Evolutionary conservation across 1,140 invertebrate species (phyloP), one percentile per base, ranked within the genome.

Genomic region (Pemphigus obesinymphae): DNA sequence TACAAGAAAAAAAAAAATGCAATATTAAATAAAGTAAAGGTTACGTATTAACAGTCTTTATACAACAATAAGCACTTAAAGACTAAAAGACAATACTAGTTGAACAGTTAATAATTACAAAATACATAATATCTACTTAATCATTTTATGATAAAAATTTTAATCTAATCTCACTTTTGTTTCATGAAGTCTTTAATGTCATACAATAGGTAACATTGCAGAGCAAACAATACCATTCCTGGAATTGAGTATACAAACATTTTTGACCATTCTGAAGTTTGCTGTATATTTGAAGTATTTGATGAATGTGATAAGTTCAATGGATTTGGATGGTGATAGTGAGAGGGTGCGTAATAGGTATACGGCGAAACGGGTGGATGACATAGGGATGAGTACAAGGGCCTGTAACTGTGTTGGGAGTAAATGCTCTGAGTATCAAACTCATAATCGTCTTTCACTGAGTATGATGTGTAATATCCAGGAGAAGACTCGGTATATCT

Each of bases 141-240:
- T 68, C 31, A 43, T 23, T 23, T 68, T 48, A 50, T 13, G 17
- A 50, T 73, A 31, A 73, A 45, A 45, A 58, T 55, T 37, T 55
- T 37, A 55, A 76, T 15, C 20, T 76, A 76, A 58, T 80, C 34
- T 80, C 76, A 80, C 76, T 80, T 80, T 63, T 80, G 55, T 80
- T 80, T 80, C 53, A 80, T 61, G 8, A 31, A 80, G 76, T 80
- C 76, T 80, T 80, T 80, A 43, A 80, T 61, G 55, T 80, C 76
- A 10, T 80, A 43, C 23, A 80, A 43, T 2, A 80, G 23, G 23
- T 80, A 80, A 61, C 76, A 80, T 17, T 80, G 76, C 7, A 80
- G 37, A 29, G 7, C 15, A 20, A 80, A 40, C 17, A 80, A 61
- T 61, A 80, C 26, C 8, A 80, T 20, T 31, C 76, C 76, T 5